A percentile compares a stretch with the other conserved stretches of the same genome.
Conservation (phyloP, 2,113 vertebrate genomes). For the Crotalus tigris region DNA sequence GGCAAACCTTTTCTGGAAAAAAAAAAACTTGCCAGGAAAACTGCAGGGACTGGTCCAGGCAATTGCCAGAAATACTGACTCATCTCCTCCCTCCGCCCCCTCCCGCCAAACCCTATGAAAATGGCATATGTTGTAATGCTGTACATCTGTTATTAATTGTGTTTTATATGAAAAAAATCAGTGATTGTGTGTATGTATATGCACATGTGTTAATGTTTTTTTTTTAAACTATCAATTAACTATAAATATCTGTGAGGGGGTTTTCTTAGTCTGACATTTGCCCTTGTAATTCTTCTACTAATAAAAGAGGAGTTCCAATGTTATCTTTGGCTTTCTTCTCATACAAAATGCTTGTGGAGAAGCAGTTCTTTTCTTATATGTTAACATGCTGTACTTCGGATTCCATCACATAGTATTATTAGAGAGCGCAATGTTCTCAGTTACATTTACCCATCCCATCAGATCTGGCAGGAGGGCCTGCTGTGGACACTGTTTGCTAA, state of each 20-base stretch:
- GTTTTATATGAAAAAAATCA: not conserved
- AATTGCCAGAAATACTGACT: not conserved
- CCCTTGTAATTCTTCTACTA: not conserved
- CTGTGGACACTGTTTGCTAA: not conserved
- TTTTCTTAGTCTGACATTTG: not conserved
- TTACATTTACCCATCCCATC: not conserved
- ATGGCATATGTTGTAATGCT: not conserved
- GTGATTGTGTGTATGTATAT: not conserved
- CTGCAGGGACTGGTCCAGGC: not conserved
- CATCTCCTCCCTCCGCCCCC: not conserved
- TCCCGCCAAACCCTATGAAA: not conserved
- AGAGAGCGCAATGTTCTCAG: not conserved
- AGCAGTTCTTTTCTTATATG: not conserved
- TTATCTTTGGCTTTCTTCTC: not conserved
- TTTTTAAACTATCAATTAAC: not conserved
- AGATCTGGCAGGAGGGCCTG: not conserved
- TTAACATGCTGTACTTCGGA: not conserved
- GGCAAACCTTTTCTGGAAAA: not conserved
- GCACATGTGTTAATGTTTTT: not conserved
- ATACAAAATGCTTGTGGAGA: not conserved
- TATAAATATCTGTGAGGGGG: not conserved
- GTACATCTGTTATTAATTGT: not conserved
- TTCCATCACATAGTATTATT: too few species aligned
- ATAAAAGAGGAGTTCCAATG: not conserved
- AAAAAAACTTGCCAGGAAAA: not conserved